A percentile compares a stretch with the other conserved stretches of the same genome.
These are phyloP conservation scores for Neopelma chrysocephalum DNA, from an alignment of 2,797 vertebrate genomes.

Conservation along the genomic window DNA sequence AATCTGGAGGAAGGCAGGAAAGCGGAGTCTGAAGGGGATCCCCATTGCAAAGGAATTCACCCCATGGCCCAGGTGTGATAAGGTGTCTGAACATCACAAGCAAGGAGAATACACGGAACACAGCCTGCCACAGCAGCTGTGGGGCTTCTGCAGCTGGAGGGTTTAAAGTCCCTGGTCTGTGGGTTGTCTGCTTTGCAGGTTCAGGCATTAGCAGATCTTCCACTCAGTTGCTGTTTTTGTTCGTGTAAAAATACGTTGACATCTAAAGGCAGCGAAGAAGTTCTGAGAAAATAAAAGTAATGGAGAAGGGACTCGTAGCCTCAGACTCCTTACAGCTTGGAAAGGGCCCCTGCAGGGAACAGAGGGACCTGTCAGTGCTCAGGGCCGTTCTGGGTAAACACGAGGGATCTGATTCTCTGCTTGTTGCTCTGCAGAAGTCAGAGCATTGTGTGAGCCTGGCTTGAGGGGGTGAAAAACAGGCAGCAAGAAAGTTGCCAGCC, in stretches of 20 bases:
- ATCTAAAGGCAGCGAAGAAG: not conserved
- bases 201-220: not conserved
- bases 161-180: not conserved
- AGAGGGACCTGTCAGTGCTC: not conserved
- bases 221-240: not conserved
- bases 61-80: rapidly evolving
- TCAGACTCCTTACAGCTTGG: not conserved
- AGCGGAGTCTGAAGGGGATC: not conserved
- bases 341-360: not conserved
- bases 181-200: not conserved
- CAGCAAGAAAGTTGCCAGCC: not conserved
- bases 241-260: rapidly evolving
- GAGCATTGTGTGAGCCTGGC: rapidly evolving
- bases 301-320: rapidly evolving
- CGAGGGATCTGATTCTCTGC: rapidly evolving
- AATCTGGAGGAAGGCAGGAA: not conserved
- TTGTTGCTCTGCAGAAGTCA: not conserved
- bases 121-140: not conserved
- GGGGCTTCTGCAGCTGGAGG: not conserved
- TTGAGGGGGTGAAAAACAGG: not conserved
- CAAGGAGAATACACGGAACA: not conserved
- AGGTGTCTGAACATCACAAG: not conserved
- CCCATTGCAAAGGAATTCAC: not conserved
- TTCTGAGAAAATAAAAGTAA: not conserved
- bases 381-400: not conserved